Percentiles rank a stretch among this genome's conserved stretches.
Conservation (phyloP, 2,797 vertebrate genomes). For the Chanos chanos region DNA sequence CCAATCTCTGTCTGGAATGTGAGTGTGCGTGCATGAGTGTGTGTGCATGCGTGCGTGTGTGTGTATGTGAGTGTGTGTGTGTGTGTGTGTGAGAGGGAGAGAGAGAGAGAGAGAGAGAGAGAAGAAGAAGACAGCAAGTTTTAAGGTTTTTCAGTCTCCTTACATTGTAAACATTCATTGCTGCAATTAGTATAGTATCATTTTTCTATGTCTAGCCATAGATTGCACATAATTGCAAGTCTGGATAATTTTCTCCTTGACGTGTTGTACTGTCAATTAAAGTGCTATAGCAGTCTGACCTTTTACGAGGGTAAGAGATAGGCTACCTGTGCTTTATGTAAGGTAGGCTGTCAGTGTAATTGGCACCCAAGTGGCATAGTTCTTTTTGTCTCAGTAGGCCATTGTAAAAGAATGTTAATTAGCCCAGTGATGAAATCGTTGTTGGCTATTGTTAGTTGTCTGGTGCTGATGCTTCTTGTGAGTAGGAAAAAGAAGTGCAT, state of each 20-base stretch:
- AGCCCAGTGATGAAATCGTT: constrained; percentile 60
- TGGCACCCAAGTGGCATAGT: constrained; percentile 47
- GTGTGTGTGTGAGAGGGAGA: too few species aligned
- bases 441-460: constrained; percentile 51
- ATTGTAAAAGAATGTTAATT: constrained; percentile 69
- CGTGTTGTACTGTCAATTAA: constrained; percentile 38
- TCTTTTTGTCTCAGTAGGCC: constrained; percentile 56
- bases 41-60: too few species aligned
- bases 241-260: constrained; percentile 46
- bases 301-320: constrained; percentile 28
- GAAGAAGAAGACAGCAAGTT: constrained; percentile 45
- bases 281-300: constrained; percentile 45
- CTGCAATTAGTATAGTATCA: constrained; percentile 56
- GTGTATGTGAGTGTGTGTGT: too few species aligned
- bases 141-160: constrained; percentile 43
- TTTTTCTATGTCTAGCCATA: constrained; percentile 57
- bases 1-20: too few species aligned
- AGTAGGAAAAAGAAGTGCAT: too few species aligned
- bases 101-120: too few species aligned
- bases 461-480: constrained; percentile 57
- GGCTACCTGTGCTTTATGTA: constrained; percentile 46
- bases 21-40: too few species aligned
- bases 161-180: constrained; percentile 52
- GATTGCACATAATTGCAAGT: constrained; percentile 62
- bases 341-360: constrained; percentile 56